These are phyloP conservation scores for Fragum sueziense DNA, from an alignment of 2,888 invertebrate species.

Conservation along the genomic window DNA sequence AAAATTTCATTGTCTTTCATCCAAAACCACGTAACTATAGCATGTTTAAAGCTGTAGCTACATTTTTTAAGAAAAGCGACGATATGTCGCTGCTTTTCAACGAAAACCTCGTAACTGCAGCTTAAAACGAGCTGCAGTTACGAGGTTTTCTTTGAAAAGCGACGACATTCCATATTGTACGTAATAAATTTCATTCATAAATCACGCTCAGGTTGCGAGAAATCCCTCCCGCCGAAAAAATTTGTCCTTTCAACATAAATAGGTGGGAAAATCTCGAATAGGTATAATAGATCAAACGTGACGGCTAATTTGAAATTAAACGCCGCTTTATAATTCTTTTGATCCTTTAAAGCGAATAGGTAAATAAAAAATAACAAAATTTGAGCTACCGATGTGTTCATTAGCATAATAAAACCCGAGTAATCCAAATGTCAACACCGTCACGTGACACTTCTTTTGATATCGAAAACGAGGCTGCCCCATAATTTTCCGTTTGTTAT, in stretches of 20 bases:
- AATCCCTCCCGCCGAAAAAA: background rate
- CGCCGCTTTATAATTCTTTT: conserved; percentile 7
- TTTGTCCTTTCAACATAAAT: background rate
- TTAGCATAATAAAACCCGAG: conserved; percentile 14
- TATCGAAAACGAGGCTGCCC: conserved; percentile 22
- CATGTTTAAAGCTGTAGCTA: too few species aligned
- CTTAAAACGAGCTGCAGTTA: too few species aligned
- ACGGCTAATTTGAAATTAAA: conserved; percentile 21
- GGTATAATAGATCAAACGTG: conserved; percentile 8
- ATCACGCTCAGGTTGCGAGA: background rate
- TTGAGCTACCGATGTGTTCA: conserved; percentile 4
- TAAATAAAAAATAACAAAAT: conserved; percentile 26
- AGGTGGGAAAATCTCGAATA: background rate
- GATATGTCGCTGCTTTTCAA: too few species aligned
- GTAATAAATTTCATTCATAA: background rate
- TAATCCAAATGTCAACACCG: conserved; percentile 20
- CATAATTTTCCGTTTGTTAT: background rate
- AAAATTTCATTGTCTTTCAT: too few species aligned
- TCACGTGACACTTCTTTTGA: conserved; percentile 21
- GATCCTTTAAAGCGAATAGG: conserved; percentile 9
- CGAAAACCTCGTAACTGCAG: too few species aligned
- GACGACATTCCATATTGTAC: too few species aligned
- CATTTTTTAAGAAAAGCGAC: too few species aligned
- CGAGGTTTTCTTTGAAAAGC: too few species aligned
- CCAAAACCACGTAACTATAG: too few species aligned